phyloP scores from a whole-genome alignment of 64 coral and sea anemone genomes.

The Montipora sp. region DNA sequence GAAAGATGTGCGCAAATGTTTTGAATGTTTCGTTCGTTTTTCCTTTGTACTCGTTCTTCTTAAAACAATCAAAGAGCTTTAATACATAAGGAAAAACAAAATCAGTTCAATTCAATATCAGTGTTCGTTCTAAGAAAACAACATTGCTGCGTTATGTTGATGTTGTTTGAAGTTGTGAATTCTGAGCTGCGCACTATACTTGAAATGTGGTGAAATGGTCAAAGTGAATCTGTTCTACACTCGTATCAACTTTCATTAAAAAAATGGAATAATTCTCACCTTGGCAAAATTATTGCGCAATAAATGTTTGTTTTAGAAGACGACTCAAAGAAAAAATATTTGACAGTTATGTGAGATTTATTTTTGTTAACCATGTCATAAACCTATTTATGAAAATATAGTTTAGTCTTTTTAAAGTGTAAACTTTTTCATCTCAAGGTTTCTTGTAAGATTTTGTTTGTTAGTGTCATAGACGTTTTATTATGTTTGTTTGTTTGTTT shows the following conservation, averaged over 20 bases:
- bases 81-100: background rate
- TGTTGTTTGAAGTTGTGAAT: background rate
- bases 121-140: background rate
- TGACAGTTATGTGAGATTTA: too few species aligned
- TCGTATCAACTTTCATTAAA: background rate
- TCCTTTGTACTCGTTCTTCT: background rate
- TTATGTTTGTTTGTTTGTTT: too few species aligned
- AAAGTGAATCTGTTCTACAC: background rate
- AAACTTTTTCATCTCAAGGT: too few species aligned
- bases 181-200: background rate
- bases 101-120: background rate
- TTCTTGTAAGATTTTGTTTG: too few species aligned
- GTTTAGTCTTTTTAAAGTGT: too few species aligned
- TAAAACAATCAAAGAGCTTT: background rate
- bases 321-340: background rate
- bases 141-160: background rate
- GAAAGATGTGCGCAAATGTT: slow-evolving; percentile 2
- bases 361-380: too few species aligned
- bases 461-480: too few species aligned
- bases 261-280: slow-evolving; percentile 1
- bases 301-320: background rate
- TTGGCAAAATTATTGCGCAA: slow-evolving; percentile 18
- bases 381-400: too few species aligned
- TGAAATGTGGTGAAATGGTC: background rate
- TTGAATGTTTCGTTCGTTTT: slow-evolving; percentile 2